Conservation (phyloP, 2,797 vertebrate genomes). For the Sebastiscus tertius region DNA sequence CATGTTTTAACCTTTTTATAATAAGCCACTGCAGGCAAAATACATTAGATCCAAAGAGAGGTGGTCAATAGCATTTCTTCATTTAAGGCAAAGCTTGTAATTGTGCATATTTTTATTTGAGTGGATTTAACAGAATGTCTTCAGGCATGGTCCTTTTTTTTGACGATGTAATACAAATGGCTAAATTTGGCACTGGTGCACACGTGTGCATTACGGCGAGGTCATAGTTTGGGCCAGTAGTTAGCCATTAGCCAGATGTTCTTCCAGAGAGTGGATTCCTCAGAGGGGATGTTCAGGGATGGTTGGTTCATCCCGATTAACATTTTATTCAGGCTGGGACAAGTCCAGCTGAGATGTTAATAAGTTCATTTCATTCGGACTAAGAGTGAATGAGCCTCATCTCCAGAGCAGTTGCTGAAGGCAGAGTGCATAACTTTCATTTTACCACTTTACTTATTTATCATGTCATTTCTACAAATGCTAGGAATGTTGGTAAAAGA, state of each 20-base stretch:
- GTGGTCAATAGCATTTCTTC: not conserved
- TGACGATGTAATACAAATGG: not conserved
- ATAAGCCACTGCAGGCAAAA: not conserved
- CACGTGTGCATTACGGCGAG: not conserved
- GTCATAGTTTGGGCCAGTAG: slow-evolving; percentile 18
- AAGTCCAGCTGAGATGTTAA: slow-evolving; percentile 26
- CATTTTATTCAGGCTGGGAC: slow-evolving; percentile 22
- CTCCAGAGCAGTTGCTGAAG: not conserved
- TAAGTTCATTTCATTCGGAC: slow-evolving; percentile 17
- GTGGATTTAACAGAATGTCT: not conserved
- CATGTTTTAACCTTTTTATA: not conserved
- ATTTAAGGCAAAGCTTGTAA: not conserved
- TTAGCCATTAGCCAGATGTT: slow-evolving; percentile 32
- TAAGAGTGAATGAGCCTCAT: slow-evolving; percentile 24
- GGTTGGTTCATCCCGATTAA: slow-evolving; percentile 40
- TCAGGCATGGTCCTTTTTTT: not conserved
- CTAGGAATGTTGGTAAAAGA: not conserved
- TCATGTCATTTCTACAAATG: not conserved
- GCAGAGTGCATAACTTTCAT: not conserved
- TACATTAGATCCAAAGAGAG: not conserved
- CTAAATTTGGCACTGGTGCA: not conserved
- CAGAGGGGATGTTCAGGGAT: slow-evolving; percentile 13
- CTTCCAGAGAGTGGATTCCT: slow-evolving; percentile 9
- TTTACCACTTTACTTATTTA: not conserved
- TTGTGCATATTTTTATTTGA: not conserved